Conservation (phyloP, 1,140 invertebrate genomes). For the Zaprionus ornatus region DNA sequence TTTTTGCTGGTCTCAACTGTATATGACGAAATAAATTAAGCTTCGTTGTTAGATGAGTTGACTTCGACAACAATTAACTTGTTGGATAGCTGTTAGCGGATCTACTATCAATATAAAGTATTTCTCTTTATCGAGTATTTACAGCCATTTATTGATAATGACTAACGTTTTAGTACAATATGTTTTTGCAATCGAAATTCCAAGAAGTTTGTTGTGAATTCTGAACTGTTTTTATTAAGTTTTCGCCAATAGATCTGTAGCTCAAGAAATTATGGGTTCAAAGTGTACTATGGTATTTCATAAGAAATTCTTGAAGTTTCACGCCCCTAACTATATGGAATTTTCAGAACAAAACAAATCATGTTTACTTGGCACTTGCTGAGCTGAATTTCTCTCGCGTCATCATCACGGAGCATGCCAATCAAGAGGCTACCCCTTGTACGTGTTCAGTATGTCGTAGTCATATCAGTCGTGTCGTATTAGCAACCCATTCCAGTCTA, state of each 20-base stretch:
- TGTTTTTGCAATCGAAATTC: neutral
- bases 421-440: neutral
- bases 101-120: no score
- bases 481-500: neutral
- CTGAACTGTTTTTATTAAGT: neutral
- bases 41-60: neutral
- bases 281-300: neutral
- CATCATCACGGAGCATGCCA: conserved; percentile 12
- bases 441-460: neutral
- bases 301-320: neutral
- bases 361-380: neutral
- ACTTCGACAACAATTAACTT: neutral
- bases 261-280: neutral
- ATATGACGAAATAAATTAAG: neutral
- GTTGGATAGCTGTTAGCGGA: neutral
- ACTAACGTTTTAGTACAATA: neutral
- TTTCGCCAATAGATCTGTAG: neutral
- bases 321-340: neutral
- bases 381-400: neutral
- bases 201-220: neutral
- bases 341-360: neutral
- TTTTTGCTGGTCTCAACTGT: neutral
- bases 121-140: no score
- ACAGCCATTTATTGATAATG: neutral
- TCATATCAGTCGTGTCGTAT: neutral